Base-by-base conservation (phyloP, 92 coral and sea anemone genomes). In the Porites divaricata region DNA sequence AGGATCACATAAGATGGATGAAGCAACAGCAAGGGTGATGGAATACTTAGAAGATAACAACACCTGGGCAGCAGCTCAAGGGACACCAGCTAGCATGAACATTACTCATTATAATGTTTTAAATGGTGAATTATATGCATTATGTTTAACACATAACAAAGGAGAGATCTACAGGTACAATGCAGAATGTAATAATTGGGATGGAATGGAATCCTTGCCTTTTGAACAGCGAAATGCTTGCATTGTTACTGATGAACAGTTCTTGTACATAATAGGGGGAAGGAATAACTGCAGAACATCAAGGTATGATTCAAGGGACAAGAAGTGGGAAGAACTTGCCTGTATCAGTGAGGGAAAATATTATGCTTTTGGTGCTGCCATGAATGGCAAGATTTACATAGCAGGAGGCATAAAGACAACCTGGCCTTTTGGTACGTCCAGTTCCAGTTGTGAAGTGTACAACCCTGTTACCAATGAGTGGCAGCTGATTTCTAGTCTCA, bases 251-350 rank as follows among this genome's bases (percentile, higher is more conserved):
- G 66, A 56, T 28, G 21, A 17, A 0, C 16, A 75, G 4, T 28
- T 22, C 19, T 11, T 75, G 64, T 75, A 75, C 52, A 7, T 75
- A 16, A 75, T 75, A 75, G 79, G 52, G 24, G 79, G 79, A 19
- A 50, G 3, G 20, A 21, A 17, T 7, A 23, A 1, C 50, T 9
- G 0, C n/a, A 59, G 22, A 53, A 59, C 51, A 13, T 26, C 48
- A 75, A 56, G 92, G 20, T 95, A 89, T 79, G 92, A 95, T 66
- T 91, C 98, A 14, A 95, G 90, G 77, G 75, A 77, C 81, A 92
- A 90, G 82, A 83, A 76, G 24, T 95, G 95, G 98, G 85, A 75
- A 70, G 67, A 80, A 24, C 81, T 90, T 51, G 90, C 89, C 54
- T 75, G 54, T 49, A 23, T 79, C 69, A 89, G 73, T 65, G 89